Conservation (phyloP, 2,888 invertebrate genomes). For the Rhabditoides inermis region DNA sequence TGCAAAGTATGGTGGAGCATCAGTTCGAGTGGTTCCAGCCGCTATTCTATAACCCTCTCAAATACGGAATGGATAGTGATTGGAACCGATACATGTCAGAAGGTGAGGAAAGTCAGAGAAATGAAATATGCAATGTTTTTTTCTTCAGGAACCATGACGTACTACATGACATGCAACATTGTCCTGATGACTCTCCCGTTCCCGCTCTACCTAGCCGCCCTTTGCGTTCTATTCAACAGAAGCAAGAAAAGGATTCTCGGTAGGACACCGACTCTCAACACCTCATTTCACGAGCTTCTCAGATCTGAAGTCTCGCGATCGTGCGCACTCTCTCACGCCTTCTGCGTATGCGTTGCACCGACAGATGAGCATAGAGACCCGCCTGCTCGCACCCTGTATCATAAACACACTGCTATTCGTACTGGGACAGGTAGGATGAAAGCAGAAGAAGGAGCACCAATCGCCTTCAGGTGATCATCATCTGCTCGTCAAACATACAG, state of each 20-base stretch:
- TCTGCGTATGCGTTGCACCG: constrained; percentile 24
- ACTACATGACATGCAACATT: constrained; percentile 37
- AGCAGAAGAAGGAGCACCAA: not conserved
- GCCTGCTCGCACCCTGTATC: constrained; percentile 35
- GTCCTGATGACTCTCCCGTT: constrained; percentile 37
- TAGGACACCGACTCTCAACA: too few relatives aligned
- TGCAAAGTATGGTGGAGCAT: constrained; percentile 37
- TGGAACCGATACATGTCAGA: constrained; percentile 16
- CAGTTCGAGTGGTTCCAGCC: constrained; percentile 40
- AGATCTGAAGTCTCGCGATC: not conserved
- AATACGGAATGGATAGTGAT: constrained; percentile 34
- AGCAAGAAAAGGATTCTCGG: constrained; percentile 21
- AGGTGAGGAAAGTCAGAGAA: not conserved
- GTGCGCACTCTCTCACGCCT: constrained; percentile 14
- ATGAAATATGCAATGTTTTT: not conserved
- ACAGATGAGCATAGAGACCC: constrained; percentile 33
- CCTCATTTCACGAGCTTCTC: not conserved
- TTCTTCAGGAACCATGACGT: constrained; percentile 26
- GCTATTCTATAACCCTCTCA: constrained; percentile 29
- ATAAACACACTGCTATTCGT: constrained; percentile 39
- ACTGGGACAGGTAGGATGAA: constrained; percentile 26
- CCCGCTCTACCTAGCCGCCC: constrained; percentile 31
- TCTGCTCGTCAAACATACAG: constrained; percentile 33
- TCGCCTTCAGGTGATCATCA: constrained; percentile 25
- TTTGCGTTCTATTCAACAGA: constrained; percentile 22